Evolutionary conservation across 2,797 vertebrate species (phyloP).

Genomic region (Sebastolobus altivelis): DNA sequence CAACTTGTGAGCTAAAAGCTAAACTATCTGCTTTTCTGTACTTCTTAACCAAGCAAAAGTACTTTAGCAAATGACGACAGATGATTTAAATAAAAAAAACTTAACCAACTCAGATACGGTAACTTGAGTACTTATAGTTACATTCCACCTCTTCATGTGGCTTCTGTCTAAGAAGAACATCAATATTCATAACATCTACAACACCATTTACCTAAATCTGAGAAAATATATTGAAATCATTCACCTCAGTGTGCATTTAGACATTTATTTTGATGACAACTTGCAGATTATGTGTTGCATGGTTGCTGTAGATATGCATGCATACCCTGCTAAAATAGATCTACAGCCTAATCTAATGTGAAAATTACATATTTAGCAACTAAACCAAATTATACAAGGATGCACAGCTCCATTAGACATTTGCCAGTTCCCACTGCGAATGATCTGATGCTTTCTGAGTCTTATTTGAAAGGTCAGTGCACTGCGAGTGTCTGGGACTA

Average conservation of each 20-base stretch:
- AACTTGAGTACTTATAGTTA: background rate
- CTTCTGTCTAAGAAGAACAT: background rate
- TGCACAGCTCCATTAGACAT: background rate
- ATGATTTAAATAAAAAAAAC: background rate
- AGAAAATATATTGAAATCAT: background rate
- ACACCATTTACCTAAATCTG: background rate
- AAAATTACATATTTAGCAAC: background rate
- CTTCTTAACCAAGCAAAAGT: background rate
- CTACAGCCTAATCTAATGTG: background rate
- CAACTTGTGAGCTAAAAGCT: background rate
- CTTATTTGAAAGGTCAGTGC: constrained; percentile 71
- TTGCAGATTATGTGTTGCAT: background rate
- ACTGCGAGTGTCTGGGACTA: constrained; percentile 12
- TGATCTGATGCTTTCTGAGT: constrained; percentile 35
- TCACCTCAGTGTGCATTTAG: background rate
- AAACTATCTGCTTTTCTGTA: background rate
- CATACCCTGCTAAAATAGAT: background rate
- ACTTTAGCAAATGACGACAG: background rate
- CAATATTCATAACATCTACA: background rate
- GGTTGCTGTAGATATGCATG: background rate
- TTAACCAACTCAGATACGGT: background rate
- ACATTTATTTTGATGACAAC: too few relatives aligned
- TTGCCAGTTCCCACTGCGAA: constrained; percentile 10
- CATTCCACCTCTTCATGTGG: background rate
- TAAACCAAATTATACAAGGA: background rate